These are phyloP conservation scores for Sphaeridia pumilis DNA, from an alignment of 2,888 invertebrate genomes.

Conservation along the genomic window DNA sequence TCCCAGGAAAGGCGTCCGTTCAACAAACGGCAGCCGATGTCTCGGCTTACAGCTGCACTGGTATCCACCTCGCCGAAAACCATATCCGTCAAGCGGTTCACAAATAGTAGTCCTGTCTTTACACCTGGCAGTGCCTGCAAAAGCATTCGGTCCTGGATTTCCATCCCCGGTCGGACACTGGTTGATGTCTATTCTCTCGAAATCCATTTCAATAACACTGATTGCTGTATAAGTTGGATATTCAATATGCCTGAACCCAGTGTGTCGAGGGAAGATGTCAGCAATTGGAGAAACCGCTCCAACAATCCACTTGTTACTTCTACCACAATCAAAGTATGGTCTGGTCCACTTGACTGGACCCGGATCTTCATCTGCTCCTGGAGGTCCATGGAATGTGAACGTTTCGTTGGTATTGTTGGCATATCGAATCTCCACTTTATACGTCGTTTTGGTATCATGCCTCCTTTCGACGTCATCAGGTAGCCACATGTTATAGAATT, in stretches of 20 bases:
- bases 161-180: slow-evolving; percentile 85
- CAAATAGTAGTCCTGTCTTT: slow-evolving; percentile 88
- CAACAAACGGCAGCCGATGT: slow-evolving; percentile 69
- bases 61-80: slow-evolving; percentile 87
- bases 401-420: slow-evolving; percentile 91
- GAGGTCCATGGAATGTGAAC: slow-evolving; percentile 90
- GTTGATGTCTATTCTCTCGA: slow-evolving; percentile 92
- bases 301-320: slow-evolving; percentile 91
- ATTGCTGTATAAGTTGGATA: slow-evolving; percentile 88
- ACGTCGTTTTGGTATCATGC: slow-evolving; percentile 84
- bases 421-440: slow-evolving; percentile 85
- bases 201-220: slow-evolving; percentile 89
- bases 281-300: slow-evolving; percentile 88
- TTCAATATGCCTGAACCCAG: slow-evolving; percentile 82
- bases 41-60: slow-evolving; percentile 88
- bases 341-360: slow-evolving; percentile 89
- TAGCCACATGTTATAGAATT: slow-evolving; percentile 82
- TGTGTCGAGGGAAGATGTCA: slow-evolving; percentile 88
- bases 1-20: slow-evolving; percentile 78
- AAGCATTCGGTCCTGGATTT: slow-evolving; percentile 75
- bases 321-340: slow-evolving; percentile 92
- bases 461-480: slow-evolving; percentile 64
- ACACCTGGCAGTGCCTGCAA: slow-evolving; percentile 80
- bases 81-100: slow-evolving; percentile 92
- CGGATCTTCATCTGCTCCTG: slow-evolving; percentile 57